These are phyloP conservation scores for Chloroclysta siterata DNA, from an alignment of 2,888 invertebrate genomes.

Conservation along the genomic window DNA sequence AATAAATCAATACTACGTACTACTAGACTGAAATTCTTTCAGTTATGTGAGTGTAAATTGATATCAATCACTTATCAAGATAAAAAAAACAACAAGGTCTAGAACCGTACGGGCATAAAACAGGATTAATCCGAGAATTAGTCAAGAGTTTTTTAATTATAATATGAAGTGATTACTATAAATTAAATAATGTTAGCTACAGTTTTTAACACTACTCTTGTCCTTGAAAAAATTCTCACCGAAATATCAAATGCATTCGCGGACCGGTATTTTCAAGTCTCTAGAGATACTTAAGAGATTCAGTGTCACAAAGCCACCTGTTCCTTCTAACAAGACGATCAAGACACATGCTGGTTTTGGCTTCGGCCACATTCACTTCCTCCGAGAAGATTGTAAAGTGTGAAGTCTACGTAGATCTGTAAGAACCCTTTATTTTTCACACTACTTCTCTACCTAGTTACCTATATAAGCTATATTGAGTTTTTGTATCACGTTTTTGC, in stretches of 20 bases:
- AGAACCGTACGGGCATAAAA: not conserved
- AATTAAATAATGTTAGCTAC: not conserved
- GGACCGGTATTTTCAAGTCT: conserved; percentile 7
- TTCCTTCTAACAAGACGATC: conserved; percentile 4
- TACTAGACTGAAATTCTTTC: too few relatives aligned
- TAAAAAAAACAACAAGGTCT: not conserved
- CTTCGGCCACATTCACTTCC: too few relatives aligned
- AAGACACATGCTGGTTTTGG: not conserved
- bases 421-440: not conserved
- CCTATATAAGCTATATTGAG: not conserved
- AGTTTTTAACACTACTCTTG: not conserved
- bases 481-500: not conserved
- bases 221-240: not conserved
- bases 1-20: too few relatives aligned
- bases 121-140: not conserved
- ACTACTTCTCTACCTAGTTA: not conserved
- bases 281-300: conserved; percentile 4
- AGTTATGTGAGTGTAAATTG: too few relatives aligned
- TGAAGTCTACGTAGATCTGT: not conserved
- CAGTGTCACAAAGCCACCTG: conserved; percentile 8
- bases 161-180: not conserved
- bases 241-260: not conserved
- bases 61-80: too few relatives aligned
- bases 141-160: not conserved
- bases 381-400: too few relatives aligned